phyloP scores from a whole-genome alignment of 1,140 invertebrate genomes.

The Agrilus planipennis region DNA sequence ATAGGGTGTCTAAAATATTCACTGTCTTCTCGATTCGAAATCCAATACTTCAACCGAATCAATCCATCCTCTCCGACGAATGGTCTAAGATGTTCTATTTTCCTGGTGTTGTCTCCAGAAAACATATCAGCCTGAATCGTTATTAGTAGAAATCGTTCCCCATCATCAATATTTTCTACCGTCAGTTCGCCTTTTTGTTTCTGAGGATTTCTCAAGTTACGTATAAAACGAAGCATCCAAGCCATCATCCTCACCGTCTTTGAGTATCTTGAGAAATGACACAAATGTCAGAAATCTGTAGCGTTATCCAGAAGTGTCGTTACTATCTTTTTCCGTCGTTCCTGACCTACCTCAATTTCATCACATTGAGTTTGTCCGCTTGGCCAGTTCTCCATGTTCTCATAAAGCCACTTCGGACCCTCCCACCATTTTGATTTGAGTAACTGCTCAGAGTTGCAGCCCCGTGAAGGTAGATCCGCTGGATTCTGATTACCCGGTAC shows the following conservation, averaged over 20 bases:
- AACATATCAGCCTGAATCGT: not conserved
- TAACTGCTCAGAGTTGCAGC: not conserved
- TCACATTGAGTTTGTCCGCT: too few species aligned
- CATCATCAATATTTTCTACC: not conserved
- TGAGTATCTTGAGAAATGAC: too few species aligned
- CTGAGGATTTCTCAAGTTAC: not conserved
- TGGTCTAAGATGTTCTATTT: too few species aligned
- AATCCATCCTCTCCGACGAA: not conserved
- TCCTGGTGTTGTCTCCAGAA: not conserved
- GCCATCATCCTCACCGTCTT: not conserved
- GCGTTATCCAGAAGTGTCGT: too few species aligned
- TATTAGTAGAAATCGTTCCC: not conserved
- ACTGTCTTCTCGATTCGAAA: not conserved
- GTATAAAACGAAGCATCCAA: not conserved
- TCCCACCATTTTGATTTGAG: constrained; percentile 3
- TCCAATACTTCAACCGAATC: not conserved
- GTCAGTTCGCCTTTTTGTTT: too few species aligned
- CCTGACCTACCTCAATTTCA: not conserved
- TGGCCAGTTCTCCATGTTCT: not conserved
- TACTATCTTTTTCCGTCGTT: not conserved
- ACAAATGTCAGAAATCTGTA: too few species aligned
- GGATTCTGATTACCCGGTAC: not conserved
- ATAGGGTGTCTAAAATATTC: too few species aligned
- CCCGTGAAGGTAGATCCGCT: constrained; percentile 1
- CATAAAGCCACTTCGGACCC: not conserved